Base-by-base conservation (phyloP, 2,797 vertebrate genomes). In the Bovichtus diacanthus region DNA sequence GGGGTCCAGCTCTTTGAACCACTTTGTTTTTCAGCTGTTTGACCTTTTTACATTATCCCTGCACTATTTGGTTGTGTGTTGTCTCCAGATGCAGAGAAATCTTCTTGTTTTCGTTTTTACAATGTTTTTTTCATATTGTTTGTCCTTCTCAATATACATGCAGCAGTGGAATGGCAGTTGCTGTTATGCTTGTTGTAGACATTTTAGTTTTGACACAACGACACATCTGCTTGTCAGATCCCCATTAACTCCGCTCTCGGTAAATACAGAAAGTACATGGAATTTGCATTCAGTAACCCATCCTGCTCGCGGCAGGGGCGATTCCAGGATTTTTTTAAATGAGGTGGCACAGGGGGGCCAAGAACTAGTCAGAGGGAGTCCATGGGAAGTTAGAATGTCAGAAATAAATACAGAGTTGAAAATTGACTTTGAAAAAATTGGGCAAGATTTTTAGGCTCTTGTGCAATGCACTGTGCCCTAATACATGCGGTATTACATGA, bases 1-100 rank as follows among this genome's bases (percentile, higher is more conserved):
- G 9, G 27, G 47, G 15, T 58, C 34, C 19, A 47, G 23, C 39
- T 49, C 47, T 63, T 44, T 58, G 6, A 56, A 53, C 23, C 38
- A 19, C 53, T 36, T 43, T 10, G 5, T 56, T 73, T 71, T 62
- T 43, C 19, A n/a, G 18, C 69, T 70, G 16, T 59, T 73, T 69
- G 19, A 68, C 58, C 18, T 51, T 64, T 56, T 29, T 43, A 21
- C 31, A 56, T 34, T 31, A 49, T 21, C 38, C 25, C 41, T 6
- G 15, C 15, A 31, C 9, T 12, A 53, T 41, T 80, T 43, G 41
- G 13, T 46, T 1, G 3, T 56, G 27, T 65, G 18, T 39, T 29
- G 5, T 13, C 47, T 1, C n/a, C 8, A 10, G 34, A 56, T 59
- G 41, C 34, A 61, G 23, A 23, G 8, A 29, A 55, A 38, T 43